Evolutionary conservation across 2,797 vertebrate genomes (phyloP), one percentile per base, ranked within the genome.

Genomic region (Melanotaenia boesemani): DNA sequence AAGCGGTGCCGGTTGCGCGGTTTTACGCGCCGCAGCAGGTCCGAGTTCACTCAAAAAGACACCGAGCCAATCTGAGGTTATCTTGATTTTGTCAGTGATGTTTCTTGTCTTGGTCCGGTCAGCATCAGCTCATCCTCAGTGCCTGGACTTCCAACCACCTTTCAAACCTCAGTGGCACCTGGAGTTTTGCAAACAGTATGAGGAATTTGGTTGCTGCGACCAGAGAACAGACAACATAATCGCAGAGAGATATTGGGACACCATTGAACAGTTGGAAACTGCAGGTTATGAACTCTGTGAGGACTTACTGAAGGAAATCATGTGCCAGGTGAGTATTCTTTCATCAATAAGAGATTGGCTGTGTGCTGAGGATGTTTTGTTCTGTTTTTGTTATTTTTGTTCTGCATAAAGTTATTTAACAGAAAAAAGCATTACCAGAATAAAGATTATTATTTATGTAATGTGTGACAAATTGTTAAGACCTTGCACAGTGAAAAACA

Each of bases 191-290:
- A 89, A 85, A 8, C 87, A 95, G 83, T 96, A 95, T 61, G 88
- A 95, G 64, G 85, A 90, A 3, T 97, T 97, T 18, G 96, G 96
- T 84, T 97, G 96, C 88, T 97, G 96, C 46, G 95, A 96, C 81
- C 95, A 91, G 90, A 75, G 81, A 6, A 92, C 86, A 18, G 95
- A 96, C 76, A 94, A 90, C 70, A 61, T 6, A 50, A 94, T 96
- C 16, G 95, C 95, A 3, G 93, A 94, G 83, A 94, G 90, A 70
- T 97, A 96, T 77, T 92, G 90, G 95, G 90, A 94, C 73, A 89
- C 97, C 15, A 92, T 95, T 83, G 94, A 94, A 44, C 79, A 91
- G 18, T n/a, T 96, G 39, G 95, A 95, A 39, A 78, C 70, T 5
- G 66, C 22, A 36, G 91, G 67, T 2, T 73, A 85, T 1, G 86